Percentiles rank a stretch among this genome's conserved stretches.
phyloP scores from a whole-genome alignment of 2,797 vertebrate species.

The Myotis myotis region DNA sequence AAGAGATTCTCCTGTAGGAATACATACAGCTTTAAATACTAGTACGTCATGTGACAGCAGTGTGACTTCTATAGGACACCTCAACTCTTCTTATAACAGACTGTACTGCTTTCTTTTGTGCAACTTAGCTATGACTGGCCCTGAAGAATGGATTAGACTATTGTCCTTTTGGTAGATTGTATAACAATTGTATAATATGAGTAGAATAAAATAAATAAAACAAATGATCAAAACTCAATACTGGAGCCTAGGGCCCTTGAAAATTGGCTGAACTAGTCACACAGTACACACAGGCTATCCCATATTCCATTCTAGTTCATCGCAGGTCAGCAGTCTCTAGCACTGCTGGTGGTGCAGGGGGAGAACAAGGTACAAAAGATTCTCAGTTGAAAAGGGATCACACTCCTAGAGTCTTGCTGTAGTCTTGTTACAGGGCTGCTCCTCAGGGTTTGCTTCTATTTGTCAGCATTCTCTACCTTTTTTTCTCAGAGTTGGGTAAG shows the following conservation, averaged over 20 bases:
- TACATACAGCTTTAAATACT: slow-evolving; percentile 92
- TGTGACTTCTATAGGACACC: no score
- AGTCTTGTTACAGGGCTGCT: background rate
- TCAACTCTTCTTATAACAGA: background rate
- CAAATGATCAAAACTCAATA: background rate
- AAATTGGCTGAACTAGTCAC: background rate
- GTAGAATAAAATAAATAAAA: slow-evolving; percentile 57
- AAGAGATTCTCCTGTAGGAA: slow-evolving; percentile 89
- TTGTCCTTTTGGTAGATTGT: slow-evolving; percentile 54
- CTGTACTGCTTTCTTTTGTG: slow-evolving; percentile 26
- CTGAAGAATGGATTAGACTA: slow-evolving; percentile 78
- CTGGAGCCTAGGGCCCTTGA: background rate
- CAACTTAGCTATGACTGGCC: slow-evolving; percentile 73
- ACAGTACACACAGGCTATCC: background rate
- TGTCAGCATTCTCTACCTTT: background rate
- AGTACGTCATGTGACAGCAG: slow-evolving; percentile 82
- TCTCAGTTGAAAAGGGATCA: background rate
- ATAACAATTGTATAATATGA: slow-evolving; percentile 48
- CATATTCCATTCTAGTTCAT: background rate
- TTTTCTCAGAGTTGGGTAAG: background rate
- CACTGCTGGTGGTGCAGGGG: no score
- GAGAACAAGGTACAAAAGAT: background rate
- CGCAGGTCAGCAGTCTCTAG: background rate
- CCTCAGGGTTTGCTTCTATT: background rate
- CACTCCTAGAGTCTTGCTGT: background rate